Percentiles rank a stretch among this genome's conserved stretches.
Conservation (phyloP, 2,888 invertebrate species). For the Cephus rjabovi region DNA sequence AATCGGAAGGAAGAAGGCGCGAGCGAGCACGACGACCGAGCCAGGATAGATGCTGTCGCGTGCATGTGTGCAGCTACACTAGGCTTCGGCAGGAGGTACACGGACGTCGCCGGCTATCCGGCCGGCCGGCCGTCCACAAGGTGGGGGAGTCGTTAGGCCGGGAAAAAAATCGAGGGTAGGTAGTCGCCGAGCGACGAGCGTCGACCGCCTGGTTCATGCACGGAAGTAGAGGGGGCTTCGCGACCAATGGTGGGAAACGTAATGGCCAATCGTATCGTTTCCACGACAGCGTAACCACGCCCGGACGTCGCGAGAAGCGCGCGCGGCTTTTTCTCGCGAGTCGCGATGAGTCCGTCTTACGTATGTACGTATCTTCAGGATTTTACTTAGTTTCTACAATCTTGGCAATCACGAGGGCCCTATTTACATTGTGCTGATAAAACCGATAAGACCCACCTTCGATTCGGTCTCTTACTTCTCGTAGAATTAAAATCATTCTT, state of each 20-base stretch:
- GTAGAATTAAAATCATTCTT: background rate
- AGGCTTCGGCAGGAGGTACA: conserved; percentile 53
- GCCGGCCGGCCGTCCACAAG: conserved; percentile 38
- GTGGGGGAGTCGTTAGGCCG: conserved; percentile 58
- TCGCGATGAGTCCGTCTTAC: conserved; percentile 5
- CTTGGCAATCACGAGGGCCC: background rate
- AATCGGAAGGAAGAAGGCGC: conserved; percentile 42
- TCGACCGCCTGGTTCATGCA: conserved; percentile 41
- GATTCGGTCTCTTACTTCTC: background rate
- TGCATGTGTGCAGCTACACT: conserved; percentile 66
- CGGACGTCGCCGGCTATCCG: conserved; percentile 39
- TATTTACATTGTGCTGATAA: background rate
- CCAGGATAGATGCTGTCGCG: conserved; percentile 64
- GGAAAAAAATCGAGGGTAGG: conserved; percentile 27
- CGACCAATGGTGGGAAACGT: conserved; percentile 65
- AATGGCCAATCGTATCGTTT: conserved; percentile 60
- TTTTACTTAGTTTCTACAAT: background rate
- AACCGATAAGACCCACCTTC: background rate
- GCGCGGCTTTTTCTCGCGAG: conserved; percentile 35
- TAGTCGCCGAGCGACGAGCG: conserved; percentile 27
- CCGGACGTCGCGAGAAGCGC: conserved; percentile 29
- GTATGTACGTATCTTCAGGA: background rate
- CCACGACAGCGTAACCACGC: conserved; percentile 54
- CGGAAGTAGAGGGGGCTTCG: conserved; percentile 61
- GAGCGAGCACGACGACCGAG: conserved; percentile 54